Evolutionary conservation across 2,797 vertebrate genomes (phyloP), one percentile per base, ranked within the genome.

Genomic region (Psittacula derbiana): DNA sequence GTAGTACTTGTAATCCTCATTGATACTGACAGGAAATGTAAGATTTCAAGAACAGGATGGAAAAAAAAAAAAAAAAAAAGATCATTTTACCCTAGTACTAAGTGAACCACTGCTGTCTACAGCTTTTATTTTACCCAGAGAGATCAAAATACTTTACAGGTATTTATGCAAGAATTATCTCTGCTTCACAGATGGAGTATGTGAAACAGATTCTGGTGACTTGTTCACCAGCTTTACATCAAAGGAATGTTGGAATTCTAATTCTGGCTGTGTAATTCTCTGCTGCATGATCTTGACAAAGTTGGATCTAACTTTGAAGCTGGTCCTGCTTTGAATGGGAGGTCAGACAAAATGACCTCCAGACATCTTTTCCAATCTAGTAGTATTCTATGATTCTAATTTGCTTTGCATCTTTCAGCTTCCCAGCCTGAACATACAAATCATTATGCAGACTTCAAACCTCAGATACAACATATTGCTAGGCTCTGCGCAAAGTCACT

Each of bases 81-180:
- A 25, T 4, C 2, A 52, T 52, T 85, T 82, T 80, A 69, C 20
- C 30, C 50, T 44, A n/a, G 66, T n/a, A 72, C 50, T 49, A 88
- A 79, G 47, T 25, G 40, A 93, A 55, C 6, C 1, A 1, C 36
- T 80, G 60, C 55, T 89, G 74, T 73, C 71, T 85, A 52, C 16
- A 74, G 33, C n/a, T 90, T 92, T 93, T 82, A 85, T 87, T 93
- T 88, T 64, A 86, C 55, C 18, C 60, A 85, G 44, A 85, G 36
- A 86, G 38, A 94, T 64, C 75, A 91, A 95, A 96, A 92, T 90
- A 74, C 72, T 93, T 85, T 23, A 43, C 60, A 67, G 87, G 52
- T 94, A 80, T 93, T 93, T 93, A 91, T 90, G 87, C 79, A 93
- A 69, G 85, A 87, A 87, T 92, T 82, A 70, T 73, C 78, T 89